Evolutionary conservation across 1,140 invertebrate species (phyloP), one percentile per base, ranked within the genome.

Genomic region (Philopotamus ludificatus): DNA sequence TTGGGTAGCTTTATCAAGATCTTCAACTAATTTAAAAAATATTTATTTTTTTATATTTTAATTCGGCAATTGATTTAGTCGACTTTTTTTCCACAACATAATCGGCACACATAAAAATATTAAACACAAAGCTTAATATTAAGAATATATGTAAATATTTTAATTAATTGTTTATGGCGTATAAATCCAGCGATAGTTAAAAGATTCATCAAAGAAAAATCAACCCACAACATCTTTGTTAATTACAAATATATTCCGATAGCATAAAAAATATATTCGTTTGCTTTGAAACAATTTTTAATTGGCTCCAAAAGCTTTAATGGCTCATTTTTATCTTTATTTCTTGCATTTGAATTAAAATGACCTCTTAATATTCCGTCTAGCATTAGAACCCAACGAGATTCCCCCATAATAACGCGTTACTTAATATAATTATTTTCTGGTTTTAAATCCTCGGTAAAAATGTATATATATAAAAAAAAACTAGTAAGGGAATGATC

Each of bases 261-360:
- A 39, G 21, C 10, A 55, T 21, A 16, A 60, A 61, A 68, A 68
- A 68, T 41, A 53, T n/a, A n/a, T n/a, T n/a, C n/a, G n/a, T n/a
- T 65, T 58, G 57, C 67, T 51, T 39, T 49, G 58, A 42, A 61
- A 62, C 62, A 39, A 51, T 54, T 65, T 65, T 69, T 69, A 69
- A 69, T 69, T 69, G 63, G 63, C 67, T 63, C 45, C 51, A 39
- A 63, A 69, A 65, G 61, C 59, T 49, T 63, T 66, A 66, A 69
- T 62, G 42, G 67, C 59, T 60, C 58, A 39, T 49, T 67, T 63
- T 68, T 68, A 68, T 68, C 67, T 68, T 44, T 60, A 68, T 68
- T 60, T 60, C 57, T 60, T 60, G 57, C 57, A 60, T 60, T 60
- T 60, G 57, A 60, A 60, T 60, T 60, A 60, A 34, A n/a, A 60